phyloP scores from a whole-genome alignment of 2,113 vertebrate genomes.

The Triplophysa tibetana region DNA sequence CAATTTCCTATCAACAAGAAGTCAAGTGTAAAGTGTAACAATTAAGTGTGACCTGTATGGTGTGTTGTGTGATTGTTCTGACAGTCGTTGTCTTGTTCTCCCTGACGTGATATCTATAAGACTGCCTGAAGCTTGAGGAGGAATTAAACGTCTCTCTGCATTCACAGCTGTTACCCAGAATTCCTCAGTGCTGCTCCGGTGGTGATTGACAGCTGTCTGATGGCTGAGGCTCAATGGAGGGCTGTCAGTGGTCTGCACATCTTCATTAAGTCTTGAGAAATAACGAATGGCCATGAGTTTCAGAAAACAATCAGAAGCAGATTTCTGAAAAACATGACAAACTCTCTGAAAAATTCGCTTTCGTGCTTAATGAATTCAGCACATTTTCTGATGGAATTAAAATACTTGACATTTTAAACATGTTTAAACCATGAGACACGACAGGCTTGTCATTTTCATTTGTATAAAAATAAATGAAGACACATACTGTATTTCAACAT shows the following conservation, averaged over 20 bases:
- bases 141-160: constrained; percentile 26
- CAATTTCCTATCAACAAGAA: neutral
- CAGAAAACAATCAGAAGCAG: neutral
- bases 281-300: neutral
- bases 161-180: constrained; percentile 7
- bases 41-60: neutral
- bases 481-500: too few relatives aligned
- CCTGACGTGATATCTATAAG: neutral
- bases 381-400: too few relatives aligned
- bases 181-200: constrained; percentile 11
- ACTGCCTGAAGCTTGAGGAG: constrained; percentile 42
- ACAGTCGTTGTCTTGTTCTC: neutral
- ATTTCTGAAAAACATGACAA: neutral
- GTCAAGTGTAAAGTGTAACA: neutral
- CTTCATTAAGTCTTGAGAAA: constrained; percentile 45
- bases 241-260: constrained; percentile 31
- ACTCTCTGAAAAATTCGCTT: neutral
- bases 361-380: neutral
- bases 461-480: too few relatives aligned
- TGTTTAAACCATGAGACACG: too few relatives aligned
- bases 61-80: neutral
- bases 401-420: too few relatives aligned
- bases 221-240: constrained; percentile 39
- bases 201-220: constrained; percentile 51
- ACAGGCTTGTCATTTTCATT: too few relatives aligned